These are phyloP conservation scores for Ibycter americanus DNA, from an alignment of 2,797 vertebrate genomes.

Conservation along the genomic window DNA sequence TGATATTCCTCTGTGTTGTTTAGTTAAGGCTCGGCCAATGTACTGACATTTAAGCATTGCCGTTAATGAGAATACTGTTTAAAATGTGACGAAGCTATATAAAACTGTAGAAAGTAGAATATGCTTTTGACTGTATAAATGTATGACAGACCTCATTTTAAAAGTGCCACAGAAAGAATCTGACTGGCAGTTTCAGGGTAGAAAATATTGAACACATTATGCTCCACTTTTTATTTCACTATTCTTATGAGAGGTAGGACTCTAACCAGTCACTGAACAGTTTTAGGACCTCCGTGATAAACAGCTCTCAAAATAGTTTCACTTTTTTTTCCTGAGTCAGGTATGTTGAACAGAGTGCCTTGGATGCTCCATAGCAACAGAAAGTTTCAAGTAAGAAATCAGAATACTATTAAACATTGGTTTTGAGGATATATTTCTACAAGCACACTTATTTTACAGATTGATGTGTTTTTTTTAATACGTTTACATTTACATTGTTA, in stretches of 20 bases:
- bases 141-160: neutral
- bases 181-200: neutral
- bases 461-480: accelerated
- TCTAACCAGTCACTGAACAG: neutral
- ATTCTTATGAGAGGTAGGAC: neutral
- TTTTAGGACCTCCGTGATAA: neutral
- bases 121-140: neutral
- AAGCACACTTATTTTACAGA: neutral
- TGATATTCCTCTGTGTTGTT: neutral
- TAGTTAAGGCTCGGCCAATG: neutral
- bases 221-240: neutral
- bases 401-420: neutral
- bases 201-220: neutral
- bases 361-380: neutral
- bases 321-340: neutral
- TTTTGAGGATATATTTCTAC: neutral
- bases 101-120: neutral
- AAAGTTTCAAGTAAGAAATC: neutral
- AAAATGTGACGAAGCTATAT: neutral
- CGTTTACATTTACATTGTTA: neutral
- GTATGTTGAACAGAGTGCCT: neutral
- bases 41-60: neutral
- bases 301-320: neutral
- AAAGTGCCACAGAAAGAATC: neutral
- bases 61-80: neutral